Base-by-base conservation (phyloP, 2,113 vertebrate genomes). In the Hepsetus odoe region DNA sequence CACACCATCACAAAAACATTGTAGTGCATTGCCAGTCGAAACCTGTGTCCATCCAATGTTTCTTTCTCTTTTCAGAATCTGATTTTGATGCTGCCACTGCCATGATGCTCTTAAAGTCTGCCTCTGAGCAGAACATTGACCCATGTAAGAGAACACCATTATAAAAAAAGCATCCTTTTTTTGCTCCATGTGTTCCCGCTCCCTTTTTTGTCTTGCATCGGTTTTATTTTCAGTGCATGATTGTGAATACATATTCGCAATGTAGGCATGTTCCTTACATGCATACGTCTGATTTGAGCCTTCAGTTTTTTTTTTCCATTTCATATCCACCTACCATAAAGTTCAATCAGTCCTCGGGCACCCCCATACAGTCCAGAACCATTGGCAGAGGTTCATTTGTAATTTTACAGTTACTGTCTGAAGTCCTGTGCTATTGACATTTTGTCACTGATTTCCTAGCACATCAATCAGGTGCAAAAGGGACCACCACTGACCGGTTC, bases 101-200 rank as follows among this genome's bases (percentile, higher is more conserved):
- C 85, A 99, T 99, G 98, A 99, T 99, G 95, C 95, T 99, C 90
- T 94, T 98, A 95, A 99, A 99, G 93, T 97, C 95, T 91, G 97
- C 98, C 90, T 96, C 97, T 83, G 95, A 98, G 90, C 95, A 98
- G 92, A 95, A 94, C 87, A 95, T 95, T 92, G 89, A 96, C 90
- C 94, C 96, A 91, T 97, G 97, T 99, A 98, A 99, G 97, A 92
- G 87, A 80, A 85, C 85, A 83, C 82, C 89, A 83, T 78, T 38
- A 80, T 72, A 61, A 51, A 72, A 28, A 72, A n/a, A 13, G 38
- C 74, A 65, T 65, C 64, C 77, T 76, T 80, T 55, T 61, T 10
- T 24, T 73, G 53, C 26, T 65, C 28, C 42, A 46, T 56, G 61
- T 72, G 32, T 49, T 20, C 76, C 58, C 53, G 6, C 22, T 53